Percentiles rank a stretch among this genome's conserved stretches.
phyloP scores from a whole-genome alignment of 2,113 vertebrate species.

The Mirza zaza region DNA sequence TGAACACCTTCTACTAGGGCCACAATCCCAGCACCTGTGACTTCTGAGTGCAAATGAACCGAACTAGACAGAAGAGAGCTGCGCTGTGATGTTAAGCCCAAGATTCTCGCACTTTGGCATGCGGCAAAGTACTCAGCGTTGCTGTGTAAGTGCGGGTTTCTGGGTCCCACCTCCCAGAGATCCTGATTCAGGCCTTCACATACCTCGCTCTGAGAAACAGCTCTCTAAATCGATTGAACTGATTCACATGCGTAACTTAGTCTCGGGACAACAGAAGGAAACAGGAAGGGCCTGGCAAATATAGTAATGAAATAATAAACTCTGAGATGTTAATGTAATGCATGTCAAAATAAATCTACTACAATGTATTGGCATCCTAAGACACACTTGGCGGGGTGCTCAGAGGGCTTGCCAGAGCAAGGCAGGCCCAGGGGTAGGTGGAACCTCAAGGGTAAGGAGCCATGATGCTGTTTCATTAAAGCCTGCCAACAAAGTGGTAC shows the following conservation, averaged over 20 bases:
- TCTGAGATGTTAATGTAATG: background rate
- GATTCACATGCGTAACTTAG: background rate
- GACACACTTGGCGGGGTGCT: background rate
- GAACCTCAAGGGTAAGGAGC: background rate
- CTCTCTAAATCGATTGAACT: background rate
- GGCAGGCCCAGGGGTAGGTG: background rate
- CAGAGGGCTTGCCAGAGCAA: background rate
- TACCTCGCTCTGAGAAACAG: background rate
- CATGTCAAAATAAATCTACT: background rate
- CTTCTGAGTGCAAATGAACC: background rate
- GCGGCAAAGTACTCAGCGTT: background rate
- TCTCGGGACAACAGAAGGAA: background rate
- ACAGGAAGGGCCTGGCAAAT: background rate
- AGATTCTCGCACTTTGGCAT: background rate
- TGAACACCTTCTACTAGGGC: background rate
- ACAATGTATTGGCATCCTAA: background rate
- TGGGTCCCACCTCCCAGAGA: background rate
- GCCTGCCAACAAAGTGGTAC: background rate
- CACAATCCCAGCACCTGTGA: background rate
- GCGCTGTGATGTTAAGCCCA: background rate
- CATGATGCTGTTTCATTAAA: background rate
- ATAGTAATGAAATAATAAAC: background rate
- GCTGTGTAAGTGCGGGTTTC: background rate
- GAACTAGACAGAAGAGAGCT: background rate
- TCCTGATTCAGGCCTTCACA: background rate